Base-by-base conservation (phyloP, 2,113 vertebrate genomes). In the Eonycteris spelaea region DNA sequence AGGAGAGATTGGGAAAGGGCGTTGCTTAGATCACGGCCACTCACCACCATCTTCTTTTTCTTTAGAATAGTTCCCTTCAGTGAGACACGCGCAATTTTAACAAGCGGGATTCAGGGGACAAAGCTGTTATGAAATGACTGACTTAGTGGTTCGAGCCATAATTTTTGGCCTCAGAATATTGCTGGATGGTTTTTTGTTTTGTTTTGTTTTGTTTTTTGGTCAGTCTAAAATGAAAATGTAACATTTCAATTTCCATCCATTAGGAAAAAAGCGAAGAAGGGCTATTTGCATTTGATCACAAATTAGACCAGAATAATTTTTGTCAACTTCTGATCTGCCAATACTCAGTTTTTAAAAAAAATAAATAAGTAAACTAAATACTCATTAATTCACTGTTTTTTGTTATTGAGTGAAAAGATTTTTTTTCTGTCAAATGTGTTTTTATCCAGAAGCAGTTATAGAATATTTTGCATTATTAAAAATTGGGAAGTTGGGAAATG, bases 141-240 rank as follows among this genome's bases (percentile, higher is more conserved):
- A 95, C 95, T 98, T 96, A 87, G 98, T 98, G 96, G 94, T 97
- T 97, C 94, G 94, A 96, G 97, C 96, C 98, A 98, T 98, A 97
- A 98, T 98, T 98, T 98, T 98, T 98, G 96, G 97, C 96, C 98
- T 98, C 95, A 55, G 98, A 98, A 98, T 97, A 98, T 97, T 98
- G 95, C 97, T 98, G 84, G 92, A 89, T 98, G 97, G 98, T 98
- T 98, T 86, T 98, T 93, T 97, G 98, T 98, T 98, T 40, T 40
- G n/a, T n/a, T n/a, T n/a, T n/a, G n/a, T 40, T 40, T 40, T 40
- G 3, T 40, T 40, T 40, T 40, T 40, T 40, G 40, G 98, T 98
- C 98, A 97, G 96, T 98, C 30, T 95, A 95, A 98, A 98, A 98
- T 98, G 98, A 98, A 98, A 98, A 98, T 96, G 97, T 97, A 98